A percentile compares a stretch with the other conserved stretches of the same genome.
Evolutionary conservation across 1,140 invertebrate species (phyloP).

Genomic region (Bombus confusus): DNA sequence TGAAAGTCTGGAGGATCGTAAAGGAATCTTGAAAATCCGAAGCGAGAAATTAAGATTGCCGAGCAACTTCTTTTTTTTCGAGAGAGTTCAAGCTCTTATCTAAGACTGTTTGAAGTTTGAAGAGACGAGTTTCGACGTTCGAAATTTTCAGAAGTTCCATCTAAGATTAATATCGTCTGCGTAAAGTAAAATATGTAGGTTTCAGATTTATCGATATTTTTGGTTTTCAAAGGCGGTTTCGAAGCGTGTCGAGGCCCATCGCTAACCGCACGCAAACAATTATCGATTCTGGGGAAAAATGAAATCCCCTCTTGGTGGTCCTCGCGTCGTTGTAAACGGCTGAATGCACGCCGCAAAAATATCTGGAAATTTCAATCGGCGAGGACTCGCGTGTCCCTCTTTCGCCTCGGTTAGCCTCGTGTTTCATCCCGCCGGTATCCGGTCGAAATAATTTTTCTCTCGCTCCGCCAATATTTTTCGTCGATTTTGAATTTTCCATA

Average conservation of each 20-base stretch:
- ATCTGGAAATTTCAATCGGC: slow-evolving; percentile 16
- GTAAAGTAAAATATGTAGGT: too few species aligned
- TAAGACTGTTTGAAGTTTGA: too few species aligned
- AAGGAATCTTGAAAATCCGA: too few species aligned
- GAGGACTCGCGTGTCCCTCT: neutral
- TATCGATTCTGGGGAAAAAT: slow-evolving; percentile 35
- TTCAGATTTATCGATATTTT: too few species aligned
- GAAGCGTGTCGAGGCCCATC: neutral
- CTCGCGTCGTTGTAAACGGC: slow-evolving; percentile 17
- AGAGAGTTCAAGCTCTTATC: too few species aligned
- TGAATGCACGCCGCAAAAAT: slow-evolving; percentile 21
- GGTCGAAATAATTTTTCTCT: neutral
- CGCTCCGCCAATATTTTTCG: neutral
- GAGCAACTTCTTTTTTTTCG: too few species aligned
- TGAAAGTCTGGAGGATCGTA: too few species aligned
- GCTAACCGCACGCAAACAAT: slow-evolving; percentile 10
- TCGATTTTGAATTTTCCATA: neutral
- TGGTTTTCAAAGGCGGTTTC: neutral
- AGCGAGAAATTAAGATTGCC: too few species aligned
- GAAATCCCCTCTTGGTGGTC: neutral
- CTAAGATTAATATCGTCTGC: too few species aligned
- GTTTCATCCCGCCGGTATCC: neutral
- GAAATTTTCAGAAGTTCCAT: too few species aligned
- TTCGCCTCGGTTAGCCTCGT: too few species aligned
- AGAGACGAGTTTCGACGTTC: too few species aligned